Conservation (phyloP, 2,113 vertebrate genomes). For the Shinisaurus crocodilurus region DNA sequence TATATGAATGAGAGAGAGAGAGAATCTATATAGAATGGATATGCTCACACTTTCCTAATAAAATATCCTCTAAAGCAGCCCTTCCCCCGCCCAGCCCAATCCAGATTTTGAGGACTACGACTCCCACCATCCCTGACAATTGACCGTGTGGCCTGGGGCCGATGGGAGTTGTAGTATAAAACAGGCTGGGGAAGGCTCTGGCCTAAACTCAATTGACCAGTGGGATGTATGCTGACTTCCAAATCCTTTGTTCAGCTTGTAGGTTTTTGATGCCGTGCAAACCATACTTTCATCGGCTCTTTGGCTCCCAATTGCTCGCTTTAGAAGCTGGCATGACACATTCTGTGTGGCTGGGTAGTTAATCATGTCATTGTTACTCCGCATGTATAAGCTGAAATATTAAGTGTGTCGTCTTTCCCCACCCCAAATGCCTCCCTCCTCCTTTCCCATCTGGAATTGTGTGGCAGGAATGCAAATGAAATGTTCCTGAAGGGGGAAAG, state of each 20-base stretch:
- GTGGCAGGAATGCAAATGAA: constrained; percentile 6
- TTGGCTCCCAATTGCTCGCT: neutral
- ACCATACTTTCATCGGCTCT: neutral
- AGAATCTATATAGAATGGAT: neutral
- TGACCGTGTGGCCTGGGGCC: neutral
- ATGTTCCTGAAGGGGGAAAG: neutral
- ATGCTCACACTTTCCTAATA: neutral
- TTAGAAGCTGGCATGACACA: neutral
- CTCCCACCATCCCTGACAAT: neutral
- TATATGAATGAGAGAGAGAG: too few relatives aligned
- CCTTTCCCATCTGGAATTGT: neutral
- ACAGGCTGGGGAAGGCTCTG: neutral
- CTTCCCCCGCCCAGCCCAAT: neutral
- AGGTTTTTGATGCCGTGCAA: neutral
- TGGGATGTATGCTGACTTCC: too few relatives aligned
- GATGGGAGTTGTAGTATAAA: neutral
- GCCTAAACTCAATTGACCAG: neutral
- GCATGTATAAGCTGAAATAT: neutral
- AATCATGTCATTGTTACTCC: neutral
- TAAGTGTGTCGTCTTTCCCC: neutral
- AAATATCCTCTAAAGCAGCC: neutral
- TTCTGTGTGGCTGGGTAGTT: neutral
- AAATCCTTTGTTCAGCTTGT: neutral
- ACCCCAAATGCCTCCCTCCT: neutral
- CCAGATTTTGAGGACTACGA: neutral